A percentile compares a stretch with the other conserved stretches of the same genome.
These are phyloP conservation scores for Balaeniceps rex DNA, from an alignment of 2,113 vertebrate species.

Conservation along the genomic window DNA sequence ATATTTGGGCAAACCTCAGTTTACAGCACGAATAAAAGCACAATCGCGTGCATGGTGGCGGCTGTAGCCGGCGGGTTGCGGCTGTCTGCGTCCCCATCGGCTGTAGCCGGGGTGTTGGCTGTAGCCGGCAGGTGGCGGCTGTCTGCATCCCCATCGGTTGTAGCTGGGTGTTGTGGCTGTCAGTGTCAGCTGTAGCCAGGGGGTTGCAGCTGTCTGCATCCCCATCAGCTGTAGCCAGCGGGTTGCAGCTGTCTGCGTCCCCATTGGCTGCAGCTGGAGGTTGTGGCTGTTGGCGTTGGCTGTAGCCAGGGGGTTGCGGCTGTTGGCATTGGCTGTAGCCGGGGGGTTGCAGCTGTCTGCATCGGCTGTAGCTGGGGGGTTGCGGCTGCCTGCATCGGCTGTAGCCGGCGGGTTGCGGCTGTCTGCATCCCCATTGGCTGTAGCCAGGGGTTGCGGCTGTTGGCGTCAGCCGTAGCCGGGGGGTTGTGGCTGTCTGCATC, in stretches of 20 bases:
- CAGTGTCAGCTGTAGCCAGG: no score
- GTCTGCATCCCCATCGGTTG: not conserved
- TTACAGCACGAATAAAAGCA: not conserved
- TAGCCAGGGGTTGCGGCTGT: no score
- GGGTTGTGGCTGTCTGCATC: no score
- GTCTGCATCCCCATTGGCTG: fast-evolving
- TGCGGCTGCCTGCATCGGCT: no score
- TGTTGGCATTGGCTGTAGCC: no score
- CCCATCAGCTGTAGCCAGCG: not conserved
- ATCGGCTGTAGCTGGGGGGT: not conserved
- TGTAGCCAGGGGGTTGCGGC: no score
- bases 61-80: not conserved
- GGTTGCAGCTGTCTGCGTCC: not conserved
- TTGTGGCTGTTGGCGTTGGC: no score
- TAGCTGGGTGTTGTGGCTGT: not conserved
- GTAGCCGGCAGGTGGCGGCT: not conserved
- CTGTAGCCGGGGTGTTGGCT: not conserved
- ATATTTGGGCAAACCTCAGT: not conserved
- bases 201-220: no score
- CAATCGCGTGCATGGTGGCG: fast-evolving
- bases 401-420: no score
- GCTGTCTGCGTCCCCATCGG: fast-evolving
- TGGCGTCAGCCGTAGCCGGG: no score
- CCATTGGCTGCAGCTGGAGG: fast-evolving
- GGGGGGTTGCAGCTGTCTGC: no score